Base-by-base conservation (phyloP, 1,140 invertebrate species). In the Hylaeus anthracinus region DNA sequence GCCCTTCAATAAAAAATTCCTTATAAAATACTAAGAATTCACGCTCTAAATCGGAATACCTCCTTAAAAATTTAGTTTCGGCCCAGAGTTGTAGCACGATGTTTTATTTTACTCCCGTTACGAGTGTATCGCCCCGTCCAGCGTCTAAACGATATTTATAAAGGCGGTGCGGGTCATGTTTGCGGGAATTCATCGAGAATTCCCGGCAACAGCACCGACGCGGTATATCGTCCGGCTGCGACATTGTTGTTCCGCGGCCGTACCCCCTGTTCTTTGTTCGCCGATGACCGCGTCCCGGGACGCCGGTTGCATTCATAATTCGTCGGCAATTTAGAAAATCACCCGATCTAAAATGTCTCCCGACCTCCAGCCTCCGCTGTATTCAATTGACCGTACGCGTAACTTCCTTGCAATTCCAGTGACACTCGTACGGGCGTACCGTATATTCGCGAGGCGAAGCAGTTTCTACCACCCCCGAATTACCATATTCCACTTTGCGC, bases 401-500 rank as follows among this genome's bases (percentile, higher is more conserved):
- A 58, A 86, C 65, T 77, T 71, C 60, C 80, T 43, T 39, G 67
- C 83, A 83, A 69, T 83, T 76, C 65, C 75, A 51, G 67, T 41
- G 85, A 85, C 84, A 82, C 70, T 79, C 72, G 71, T 75, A 82
- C 41, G 55, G 41, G 60, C 41, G 37, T 3, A 9, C 9, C 69
- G 45, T 86, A 72, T 82, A 75, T 82, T 77, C 26, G 83, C 60
- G 60, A 15, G 63, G 63, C 72, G 64, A 70, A 43, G 66, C 79
- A 72, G 66, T 53, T 61, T 51, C 77, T 51, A 26, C 53, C 63
- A 14, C 8, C 55, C 26, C 64, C 83, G 70, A 86, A 86, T 86
- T 86, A 86, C 81, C 85, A 86, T 86, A 86, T 86, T 86, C 80
- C 80, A 73, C 71, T 73, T 55, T 48, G 26, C 41, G 37, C 45